Conservation (phyloP, 2,113 vertebrate species). For the Crotalus horridus region DNA sequence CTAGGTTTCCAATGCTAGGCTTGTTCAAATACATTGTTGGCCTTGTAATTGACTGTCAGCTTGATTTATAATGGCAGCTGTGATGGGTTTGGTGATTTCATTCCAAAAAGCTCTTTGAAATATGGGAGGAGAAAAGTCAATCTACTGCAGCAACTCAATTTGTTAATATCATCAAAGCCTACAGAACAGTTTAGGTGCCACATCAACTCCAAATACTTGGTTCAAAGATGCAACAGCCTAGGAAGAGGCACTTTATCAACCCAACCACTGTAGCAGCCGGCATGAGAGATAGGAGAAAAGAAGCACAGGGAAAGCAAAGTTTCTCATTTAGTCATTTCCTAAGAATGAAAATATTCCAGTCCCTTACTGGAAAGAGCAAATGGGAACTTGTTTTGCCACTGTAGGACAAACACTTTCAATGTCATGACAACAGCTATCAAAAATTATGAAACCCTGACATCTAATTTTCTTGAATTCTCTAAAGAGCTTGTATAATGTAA, state of each 20-base stretch:
- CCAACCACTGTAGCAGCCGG: conserved; percentile 28
- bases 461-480: neutral
- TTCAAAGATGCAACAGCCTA: conserved; percentile 30
- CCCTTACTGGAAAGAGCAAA: neutral
- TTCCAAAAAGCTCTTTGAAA: conserved; percentile 40
- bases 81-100: conserved; percentile 57
- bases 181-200: conserved; percentile 42
- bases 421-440: neutral
- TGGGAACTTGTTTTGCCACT: neutral
- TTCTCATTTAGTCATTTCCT: neutral
- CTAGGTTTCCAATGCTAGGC: conserved; percentile 31
- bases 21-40: conserved; percentile 43
- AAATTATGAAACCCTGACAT: neutral
- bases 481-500: neutral
- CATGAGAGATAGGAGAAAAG: conserved; percentile 5
- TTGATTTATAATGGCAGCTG: conserved; percentile 58
- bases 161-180: conserved; percentile 58
- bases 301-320: neutral
- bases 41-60: conserved; percentile 55
- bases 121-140: conserved; percentile 56
- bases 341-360: conserved; percentile 2
- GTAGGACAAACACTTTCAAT: neutral
- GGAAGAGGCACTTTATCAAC: conserved; percentile 46
- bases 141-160: conserved; percentile 45
- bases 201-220: conserved; percentile 38